phyloP scores from a whole-genome alignment of 2,888 invertebrate genomes.

The Drosophila birchii region DNA sequence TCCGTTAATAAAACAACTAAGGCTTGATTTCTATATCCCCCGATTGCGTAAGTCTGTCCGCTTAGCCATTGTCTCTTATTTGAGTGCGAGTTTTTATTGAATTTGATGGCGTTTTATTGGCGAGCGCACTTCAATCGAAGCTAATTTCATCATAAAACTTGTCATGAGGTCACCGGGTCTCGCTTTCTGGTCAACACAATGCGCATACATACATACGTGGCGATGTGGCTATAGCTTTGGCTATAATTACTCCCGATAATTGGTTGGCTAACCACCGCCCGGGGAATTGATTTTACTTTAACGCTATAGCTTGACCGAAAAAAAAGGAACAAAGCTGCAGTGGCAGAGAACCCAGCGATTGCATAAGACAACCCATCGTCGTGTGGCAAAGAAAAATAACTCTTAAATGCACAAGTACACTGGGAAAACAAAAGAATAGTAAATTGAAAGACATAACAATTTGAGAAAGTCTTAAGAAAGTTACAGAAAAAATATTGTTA shows the following conservation, averaged over 20 bases:
- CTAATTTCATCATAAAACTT: slow-evolving; percentile 57
- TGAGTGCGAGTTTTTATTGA: slow-evolving; percentile 31
- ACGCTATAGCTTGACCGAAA: not conserved
- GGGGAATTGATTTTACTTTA: slow-evolving; percentile 19
- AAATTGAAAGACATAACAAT: no score
- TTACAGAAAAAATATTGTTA: no score
- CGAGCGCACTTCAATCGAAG: slow-evolving; percentile 37
- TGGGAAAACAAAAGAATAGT: not conserved
- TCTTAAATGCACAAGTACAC: slow-evolving; percentile 35
- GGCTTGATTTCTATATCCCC: slow-evolving; percentile 7
- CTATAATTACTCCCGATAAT: slow-evolving; percentile 36
- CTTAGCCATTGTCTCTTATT: slow-evolving; percentile 22
- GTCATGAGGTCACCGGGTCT: slow-evolving; percentile 58
- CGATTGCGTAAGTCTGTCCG: slow-evolving; percentile 35
- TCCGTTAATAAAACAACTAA: slow-evolving; percentile 10
- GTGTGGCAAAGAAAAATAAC: slow-evolving; percentile 16
- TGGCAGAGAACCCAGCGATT: slow-evolving; percentile 45
- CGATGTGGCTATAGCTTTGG: slow-evolving; percentile 7
- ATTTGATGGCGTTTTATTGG: slow-evolving; percentile 39
- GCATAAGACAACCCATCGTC: slow-evolving; percentile 47
- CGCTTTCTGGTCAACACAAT: slow-evolving; percentile 15
- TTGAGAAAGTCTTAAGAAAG: not conserved
- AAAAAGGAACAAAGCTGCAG: slow-evolving; percentile 7
- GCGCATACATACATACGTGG: not conserved
- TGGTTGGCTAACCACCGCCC: slow-evolving; percentile 9